Evolutionary conservation across 1,140 invertebrate species (phyloP).

Genomic region (Aplysia californica): DNA sequence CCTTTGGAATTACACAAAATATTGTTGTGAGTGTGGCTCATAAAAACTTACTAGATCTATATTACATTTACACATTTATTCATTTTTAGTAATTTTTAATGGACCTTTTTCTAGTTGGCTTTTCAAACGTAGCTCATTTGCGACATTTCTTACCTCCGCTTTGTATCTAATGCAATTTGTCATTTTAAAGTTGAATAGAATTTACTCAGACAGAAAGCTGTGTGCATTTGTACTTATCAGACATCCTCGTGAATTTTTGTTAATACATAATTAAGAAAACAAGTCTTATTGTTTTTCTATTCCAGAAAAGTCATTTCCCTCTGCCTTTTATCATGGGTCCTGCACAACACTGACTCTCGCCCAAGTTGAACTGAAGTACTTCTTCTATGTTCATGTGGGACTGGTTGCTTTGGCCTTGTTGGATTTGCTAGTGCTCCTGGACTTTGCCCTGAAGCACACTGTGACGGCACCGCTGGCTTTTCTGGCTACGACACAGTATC

Average conservation of each 20-base stretch:
- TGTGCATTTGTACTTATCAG: not conserved
- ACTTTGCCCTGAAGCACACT: not conserved
- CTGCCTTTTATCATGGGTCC: constrained; percentile 14
- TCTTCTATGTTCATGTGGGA: constrained; percentile 24
- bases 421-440: constrained; percentile 10
- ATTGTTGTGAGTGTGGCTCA: too few species aligned
- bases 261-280: not conserved
- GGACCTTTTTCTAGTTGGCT: not conserved
- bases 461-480: not conserved
- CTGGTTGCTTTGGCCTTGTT: constrained; percentile 15
- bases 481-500: constrained; percentile 1
- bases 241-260: not conserved
- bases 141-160: not conserved
- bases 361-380: constrained; percentile 22
- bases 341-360: not conserved
- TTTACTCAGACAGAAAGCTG: too few species aligned
- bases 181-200: not conserved
- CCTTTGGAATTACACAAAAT: too few species aligned
- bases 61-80: too few species aligned
- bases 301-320: not conserved
- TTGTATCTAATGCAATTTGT: too few species aligned
- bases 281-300: not conserved
- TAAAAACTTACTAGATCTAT: too few species aligned
- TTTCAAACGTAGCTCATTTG: not conserved
- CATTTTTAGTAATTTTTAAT: too few species aligned